A percentile compares a stretch with the other conserved stretches of the same genome.
Evolutionary conservation across 2,113 vertebrate species (phyloP).

Genomic region (Hippocampus comes): DNA sequence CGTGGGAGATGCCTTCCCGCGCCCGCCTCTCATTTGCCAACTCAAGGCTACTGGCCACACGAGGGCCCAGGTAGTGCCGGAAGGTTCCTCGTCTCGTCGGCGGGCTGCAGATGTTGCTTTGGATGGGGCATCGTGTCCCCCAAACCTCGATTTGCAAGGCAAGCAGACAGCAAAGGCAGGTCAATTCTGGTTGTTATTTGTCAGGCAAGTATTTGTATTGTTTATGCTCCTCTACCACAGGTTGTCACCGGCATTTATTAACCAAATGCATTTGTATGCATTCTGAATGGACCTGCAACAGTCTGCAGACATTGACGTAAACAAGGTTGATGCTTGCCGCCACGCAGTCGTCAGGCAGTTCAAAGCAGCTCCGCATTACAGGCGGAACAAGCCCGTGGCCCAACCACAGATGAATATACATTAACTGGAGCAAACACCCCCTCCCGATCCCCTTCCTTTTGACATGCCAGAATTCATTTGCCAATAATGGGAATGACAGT

Average conservation of each 20-base stretch:
- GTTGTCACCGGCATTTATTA: constrained; percentile 82
- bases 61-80: constrained; percentile 57
- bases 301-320: constrained; percentile 82
- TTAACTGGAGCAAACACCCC: constrained; percentile 24
- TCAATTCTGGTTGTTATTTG: constrained; percentile 16
- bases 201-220: constrained; percentile 20
- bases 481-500: constrained; percentile 63
- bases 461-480: constrained; percentile 56
- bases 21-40: constrained; percentile 3
- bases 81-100: constrained; percentile 31
- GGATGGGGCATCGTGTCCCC: constrained; percentile 34
- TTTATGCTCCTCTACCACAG: constrained; percentile 33
- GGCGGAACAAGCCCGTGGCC: constrained; percentile 34
- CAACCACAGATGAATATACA: constrained; percentile 47
- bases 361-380: constrained; percentile 34
- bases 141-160: constrained; percentile 41
- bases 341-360: constrained; percentile 69
- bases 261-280: constrained; percentile 86
- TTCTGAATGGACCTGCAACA: constrained; percentile 82
- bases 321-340: constrained; percentile 82
- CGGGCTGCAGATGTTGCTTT: constrained; percentile 55
- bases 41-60: constrained; percentile 47
- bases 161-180: constrained; percentile 33
- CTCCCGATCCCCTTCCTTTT: constrained; percentile 5
- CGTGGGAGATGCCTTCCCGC: constrained; percentile 37